Evolutionary conservation across 2,113 vertebrate genomes (phyloP).

Genomic region (Columba livia): DNA sequence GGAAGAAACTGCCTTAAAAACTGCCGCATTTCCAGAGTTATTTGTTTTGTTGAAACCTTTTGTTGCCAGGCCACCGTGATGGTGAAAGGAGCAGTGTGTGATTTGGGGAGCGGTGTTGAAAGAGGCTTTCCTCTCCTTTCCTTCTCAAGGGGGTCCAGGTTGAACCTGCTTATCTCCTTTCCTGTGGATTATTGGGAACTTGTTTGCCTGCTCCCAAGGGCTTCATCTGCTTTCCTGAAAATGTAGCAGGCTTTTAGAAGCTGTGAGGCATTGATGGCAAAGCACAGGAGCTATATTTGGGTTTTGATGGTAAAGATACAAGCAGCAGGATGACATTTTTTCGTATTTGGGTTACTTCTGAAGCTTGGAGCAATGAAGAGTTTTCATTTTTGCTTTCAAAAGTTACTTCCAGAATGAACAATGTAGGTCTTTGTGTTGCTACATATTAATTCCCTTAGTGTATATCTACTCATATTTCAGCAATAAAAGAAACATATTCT

Average conservation of each 20-base stretch:
- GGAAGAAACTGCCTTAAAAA: background rate
- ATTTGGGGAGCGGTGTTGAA: background rate
- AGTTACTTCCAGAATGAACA: conserved; percentile 6
- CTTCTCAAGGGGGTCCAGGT: background rate
- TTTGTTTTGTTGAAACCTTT: background rate
- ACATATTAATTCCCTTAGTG: background rate
- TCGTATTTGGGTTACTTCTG: background rate
- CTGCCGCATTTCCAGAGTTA: fast-evolving
- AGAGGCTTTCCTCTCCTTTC: conserved; percentile 4
- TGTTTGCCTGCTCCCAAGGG: background rate
- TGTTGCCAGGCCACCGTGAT: background rate
- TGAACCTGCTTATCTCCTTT: background rate
- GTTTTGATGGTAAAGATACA: conserved; percentile 9
- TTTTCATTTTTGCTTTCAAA: background rate
- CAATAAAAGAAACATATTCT: background rate
- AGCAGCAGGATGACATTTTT: background rate
- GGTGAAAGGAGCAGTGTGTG: background rate
- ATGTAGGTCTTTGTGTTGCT: background rate
- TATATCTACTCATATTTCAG: background rate
- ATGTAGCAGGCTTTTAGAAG: background rate
- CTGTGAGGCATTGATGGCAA: background rate
- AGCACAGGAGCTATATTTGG: background rate
- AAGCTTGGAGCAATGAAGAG: background rate
- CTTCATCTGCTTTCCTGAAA: background rate
- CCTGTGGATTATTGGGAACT: background rate